Conservation (phyloP, 2,888 invertebrate species). For the Drosophila niveifrons region DNA sequence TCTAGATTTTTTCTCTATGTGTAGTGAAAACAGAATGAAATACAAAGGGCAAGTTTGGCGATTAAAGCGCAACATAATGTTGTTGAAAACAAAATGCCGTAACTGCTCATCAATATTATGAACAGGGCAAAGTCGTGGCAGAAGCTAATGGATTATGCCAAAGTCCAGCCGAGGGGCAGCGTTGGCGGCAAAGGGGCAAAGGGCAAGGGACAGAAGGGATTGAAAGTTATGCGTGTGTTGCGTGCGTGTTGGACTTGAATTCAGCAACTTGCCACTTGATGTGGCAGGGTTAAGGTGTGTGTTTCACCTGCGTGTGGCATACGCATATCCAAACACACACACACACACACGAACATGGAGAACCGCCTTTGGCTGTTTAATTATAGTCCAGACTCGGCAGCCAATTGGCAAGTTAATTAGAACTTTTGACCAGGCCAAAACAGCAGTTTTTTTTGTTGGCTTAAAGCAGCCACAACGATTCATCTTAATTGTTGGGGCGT, state of each 20-base stretch:
- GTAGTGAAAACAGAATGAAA: no score
- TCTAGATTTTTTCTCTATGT: no score
- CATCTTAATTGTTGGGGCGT: slow-evolving; percentile 60
- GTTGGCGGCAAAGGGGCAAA: background rate
- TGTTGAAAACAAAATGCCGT: background rate
- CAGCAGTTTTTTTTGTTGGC: slow-evolving; percentile 22
- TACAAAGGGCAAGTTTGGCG: background rate
- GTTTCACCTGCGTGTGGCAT: slow-evolving; percentile 22
- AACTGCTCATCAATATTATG: slow-evolving; percentile 49
- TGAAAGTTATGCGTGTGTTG: slow-evolving; percentile 44
- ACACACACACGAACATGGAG: slow-evolving; percentile 15
- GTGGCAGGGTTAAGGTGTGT: slow-evolving; percentile 34
- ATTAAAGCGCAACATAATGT: slow-evolving; percentile 30
- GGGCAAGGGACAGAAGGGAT: slow-evolving; percentile 6
- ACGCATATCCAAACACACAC: slow-evolving; percentile 13
- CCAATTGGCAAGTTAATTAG: slow-evolving; percentile 73
- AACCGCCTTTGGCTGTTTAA: slow-evolving; percentile 51
- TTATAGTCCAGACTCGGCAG: slow-evolving; percentile 43
- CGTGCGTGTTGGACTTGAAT: slow-evolving; percentile 38
- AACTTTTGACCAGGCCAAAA: slow-evolving; percentile 47
- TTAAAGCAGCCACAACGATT: slow-evolving; percentile 51
- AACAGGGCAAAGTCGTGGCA: slow-evolving; percentile 25
- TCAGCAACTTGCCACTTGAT: slow-evolving; percentile 19
- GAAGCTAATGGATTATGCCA: slow-evolving; percentile 60
- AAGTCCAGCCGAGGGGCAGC: slow-evolving; percentile 3